Evolutionary conservation across 2,113 vertebrate genomes (phyloP).

Genomic region (Spermophilus dauricus): DNA sequence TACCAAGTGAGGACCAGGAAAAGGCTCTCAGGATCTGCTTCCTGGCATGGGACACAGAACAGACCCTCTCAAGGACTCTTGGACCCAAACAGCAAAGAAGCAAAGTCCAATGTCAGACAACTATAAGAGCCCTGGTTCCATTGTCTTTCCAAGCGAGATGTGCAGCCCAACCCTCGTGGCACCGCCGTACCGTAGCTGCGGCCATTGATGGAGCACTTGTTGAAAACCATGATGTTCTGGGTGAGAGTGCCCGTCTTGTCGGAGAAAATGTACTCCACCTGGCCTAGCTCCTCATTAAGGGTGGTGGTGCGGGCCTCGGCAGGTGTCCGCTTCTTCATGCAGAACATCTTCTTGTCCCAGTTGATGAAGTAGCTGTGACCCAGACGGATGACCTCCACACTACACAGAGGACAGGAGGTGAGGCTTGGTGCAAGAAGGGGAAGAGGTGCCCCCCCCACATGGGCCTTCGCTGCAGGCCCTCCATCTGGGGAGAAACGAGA

Average conservation of each 20-base stretch:
- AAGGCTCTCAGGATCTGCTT: background rate
- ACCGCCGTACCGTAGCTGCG: conserved; percentile 90
- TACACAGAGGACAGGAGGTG: conserved; percentile 74
- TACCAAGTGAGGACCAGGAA: background rate
- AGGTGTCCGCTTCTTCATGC: conserved; percentile 89
- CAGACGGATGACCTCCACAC: conserved; percentile 96
- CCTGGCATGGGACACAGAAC: background rate
- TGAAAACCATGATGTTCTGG: conserved; percentile 98
- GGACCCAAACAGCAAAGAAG: background rate
- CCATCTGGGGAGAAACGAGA: conserved; percentile 39
- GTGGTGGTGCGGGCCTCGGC: conserved; percentile 96
- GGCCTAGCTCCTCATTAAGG: conserved; percentile 96
- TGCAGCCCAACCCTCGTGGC: accelerated
- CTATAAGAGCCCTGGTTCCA: background rate
- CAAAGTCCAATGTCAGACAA: background rate
- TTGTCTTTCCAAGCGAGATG: accelerated
- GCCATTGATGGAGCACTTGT: conserved; percentile 95
- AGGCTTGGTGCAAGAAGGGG: background rate
- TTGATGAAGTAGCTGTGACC: conserved; percentile 98
- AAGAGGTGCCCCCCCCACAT: background rate
- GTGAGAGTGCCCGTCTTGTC: conserved; percentile 97
- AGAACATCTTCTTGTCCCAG: conserved; percentile 98
- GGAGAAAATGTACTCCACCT: conserved; percentile 97
- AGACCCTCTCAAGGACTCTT: background rate
- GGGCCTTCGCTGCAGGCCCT: conserved; percentile 35